Conservation (phyloP, 2,113 vertebrate species). For the Sander lucioperca region DNA sequence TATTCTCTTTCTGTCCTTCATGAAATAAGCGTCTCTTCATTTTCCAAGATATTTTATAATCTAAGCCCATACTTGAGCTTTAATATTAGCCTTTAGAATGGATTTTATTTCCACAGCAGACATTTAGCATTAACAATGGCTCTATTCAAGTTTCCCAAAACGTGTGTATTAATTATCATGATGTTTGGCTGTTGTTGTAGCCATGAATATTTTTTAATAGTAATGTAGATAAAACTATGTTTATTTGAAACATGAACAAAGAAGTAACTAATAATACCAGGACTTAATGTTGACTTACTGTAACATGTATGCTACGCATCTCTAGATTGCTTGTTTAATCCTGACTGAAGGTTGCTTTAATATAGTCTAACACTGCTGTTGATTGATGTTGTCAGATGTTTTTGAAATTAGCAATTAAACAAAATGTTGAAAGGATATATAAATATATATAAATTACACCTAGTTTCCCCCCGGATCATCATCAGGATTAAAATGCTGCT, state of each 20-base stretch:
- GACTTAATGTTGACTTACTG: neutral
- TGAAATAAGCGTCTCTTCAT: neutral
- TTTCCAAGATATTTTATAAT: neutral
- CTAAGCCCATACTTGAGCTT: neutral
- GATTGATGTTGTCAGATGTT: neutral
- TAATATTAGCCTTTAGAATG: neutral
- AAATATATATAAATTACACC: neutral
- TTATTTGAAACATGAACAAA: neutral
- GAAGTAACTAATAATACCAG: neutral
- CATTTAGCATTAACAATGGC: neutral
- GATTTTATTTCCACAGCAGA: neutral
- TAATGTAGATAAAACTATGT: neutral
- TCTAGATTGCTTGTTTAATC: neutral
- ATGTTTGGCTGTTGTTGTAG: neutral
- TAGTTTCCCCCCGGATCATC: neutral
- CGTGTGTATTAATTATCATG: neutral
- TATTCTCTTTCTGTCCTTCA: neutral
- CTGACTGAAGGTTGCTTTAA: neutral
- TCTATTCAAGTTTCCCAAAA: neutral
- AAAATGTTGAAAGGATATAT: neutral
- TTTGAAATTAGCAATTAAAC: slow-evolving; percentile 1
- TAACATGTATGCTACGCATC: neutral
- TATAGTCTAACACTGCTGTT: neutral
- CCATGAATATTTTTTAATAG: neutral
- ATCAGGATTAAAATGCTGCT: neutral